Evolutionary conservation across 2,888 invertebrate genomes (phyloP).

Genomic region (Oxyteleia sp.): DNA sequence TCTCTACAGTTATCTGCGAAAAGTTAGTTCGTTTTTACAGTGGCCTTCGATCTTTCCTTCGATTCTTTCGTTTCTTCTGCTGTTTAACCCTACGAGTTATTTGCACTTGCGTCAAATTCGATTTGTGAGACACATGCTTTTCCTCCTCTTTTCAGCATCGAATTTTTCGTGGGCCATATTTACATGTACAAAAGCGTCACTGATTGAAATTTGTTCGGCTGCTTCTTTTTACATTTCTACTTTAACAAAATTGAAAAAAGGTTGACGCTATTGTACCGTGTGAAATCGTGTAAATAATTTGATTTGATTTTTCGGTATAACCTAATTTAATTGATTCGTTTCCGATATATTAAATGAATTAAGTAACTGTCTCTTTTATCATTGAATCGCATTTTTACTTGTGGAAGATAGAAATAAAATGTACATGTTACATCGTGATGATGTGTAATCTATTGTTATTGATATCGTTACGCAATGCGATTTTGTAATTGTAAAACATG

Average conservation of each 20-base stretch:
- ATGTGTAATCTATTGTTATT: neutral
- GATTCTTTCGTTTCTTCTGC: conserved; percentile 5
- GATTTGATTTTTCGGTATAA: neutral
- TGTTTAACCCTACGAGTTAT: conserved; percentile 11
- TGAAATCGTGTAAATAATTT: conserved; percentile 20
- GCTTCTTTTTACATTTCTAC: neutral
- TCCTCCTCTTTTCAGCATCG: conserved; percentile 41
- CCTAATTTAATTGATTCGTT: too few species aligned
- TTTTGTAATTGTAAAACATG: too few species aligned
- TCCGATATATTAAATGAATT: too few species aligned
- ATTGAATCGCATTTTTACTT: too few species aligned
- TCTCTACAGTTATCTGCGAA: conserved; percentile 7
- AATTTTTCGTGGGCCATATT: conserved; percentile 34
- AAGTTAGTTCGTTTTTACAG: conserved; percentile 21
- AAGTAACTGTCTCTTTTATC: too few species aligned
- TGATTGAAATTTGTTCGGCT: conserved; percentile 1
- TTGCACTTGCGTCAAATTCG: conserved; percentile 13
- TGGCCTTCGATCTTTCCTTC: conserved; percentile 8
- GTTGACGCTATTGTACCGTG: conserved; percentile 44
- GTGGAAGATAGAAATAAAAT: neutral
- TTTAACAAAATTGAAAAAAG: neutral
- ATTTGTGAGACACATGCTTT: conserved; percentile 48
- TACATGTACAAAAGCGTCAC: conserved; percentile 47
- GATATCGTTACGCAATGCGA: too few species aligned
- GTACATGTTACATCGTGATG: conserved; percentile 8